phyloP scores from a whole-genome alignment of 2,888 invertebrate species.

The Bombyx huttoni region DNA sequence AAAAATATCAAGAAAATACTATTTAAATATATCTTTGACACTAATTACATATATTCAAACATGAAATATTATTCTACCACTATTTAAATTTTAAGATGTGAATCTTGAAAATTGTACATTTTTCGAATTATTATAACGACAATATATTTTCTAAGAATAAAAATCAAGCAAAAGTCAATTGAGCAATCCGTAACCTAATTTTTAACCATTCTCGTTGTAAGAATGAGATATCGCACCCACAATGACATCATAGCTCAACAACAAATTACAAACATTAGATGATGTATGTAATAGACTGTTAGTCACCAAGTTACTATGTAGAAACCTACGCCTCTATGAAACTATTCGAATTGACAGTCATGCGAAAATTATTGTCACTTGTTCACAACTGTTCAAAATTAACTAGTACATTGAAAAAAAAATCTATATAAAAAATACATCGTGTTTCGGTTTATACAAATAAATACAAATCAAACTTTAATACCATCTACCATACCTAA shows the following conservation, averaged over 20 bases:
- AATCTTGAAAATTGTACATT: background rate
- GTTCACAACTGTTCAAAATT: background rate
- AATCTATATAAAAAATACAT: too few species aligned
- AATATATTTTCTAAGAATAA: background rate
- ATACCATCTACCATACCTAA: too few species aligned
- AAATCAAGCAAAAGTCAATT: background rate
- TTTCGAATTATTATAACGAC: background rate
- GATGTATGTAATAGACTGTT: background rate
- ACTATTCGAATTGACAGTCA: constrained; percentile 9
- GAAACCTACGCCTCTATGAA: too few species aligned
- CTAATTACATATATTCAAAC: background rate
- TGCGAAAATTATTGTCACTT: constrained; percentile 21
- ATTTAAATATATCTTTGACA: background rate
- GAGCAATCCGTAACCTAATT: background rate
- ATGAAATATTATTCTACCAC: background rate
- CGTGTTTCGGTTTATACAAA: too few species aligned
- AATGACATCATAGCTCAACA: constrained; percentile 1
- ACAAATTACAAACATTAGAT: background rate
- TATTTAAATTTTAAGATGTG: constrained; percentile 9
- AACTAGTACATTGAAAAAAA: too few species aligned
- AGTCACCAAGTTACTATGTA: background rate
- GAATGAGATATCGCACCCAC: background rate
- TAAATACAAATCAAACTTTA: too few species aligned
- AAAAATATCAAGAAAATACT: background rate
- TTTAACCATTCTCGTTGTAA: background rate